Base-by-base conservation (phyloP, 2,113 vertebrate genomes). In the Thalassarche chlororhynchos region DNA sequence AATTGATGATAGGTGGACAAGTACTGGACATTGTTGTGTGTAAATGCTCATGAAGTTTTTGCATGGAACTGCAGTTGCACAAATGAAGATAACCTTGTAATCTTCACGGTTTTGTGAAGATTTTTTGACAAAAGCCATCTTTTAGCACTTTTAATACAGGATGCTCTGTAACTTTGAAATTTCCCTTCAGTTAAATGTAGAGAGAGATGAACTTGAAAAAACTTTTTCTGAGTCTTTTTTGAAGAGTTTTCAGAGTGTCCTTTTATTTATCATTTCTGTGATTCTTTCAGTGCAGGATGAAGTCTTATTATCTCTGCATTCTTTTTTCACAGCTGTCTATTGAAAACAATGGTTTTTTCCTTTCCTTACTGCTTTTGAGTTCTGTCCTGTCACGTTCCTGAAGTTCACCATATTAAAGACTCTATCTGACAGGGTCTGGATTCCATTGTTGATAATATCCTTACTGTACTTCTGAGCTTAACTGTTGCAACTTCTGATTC, bases 251-350 rank as follows among this genome's bases (percentile, higher is more conserved):
- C 26, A 44, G 24, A 44, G 17, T 84, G 20, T 65, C 11, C 3
- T 71, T 92, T 88, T 79, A n/a, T 70, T 64, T 93, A 44, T 71
- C 3, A 17, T 72, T 92, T 84, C 32, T 75, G 36, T 84, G 60
- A 87, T 75, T 87, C 93, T 82, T 82, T 91, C 61, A 65, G 38
- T 76, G 34, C 38, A 87, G 58, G 40, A 65, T 82, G 65, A 91
- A 76, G 32, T 87, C 60, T 68, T 76, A 38, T 10, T 87, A 87
- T 68, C 57, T 64, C 75, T 85, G 23, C 51, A 40, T 83, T 64
- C 64, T 89, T 75, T 84, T 89, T 89, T 83, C 60, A 87, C 83
- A 94, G 61, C 34, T 84, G n/a, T 68, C 84, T 87, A 18, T 95
- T 81, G 32, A 17, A 32, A 66, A n/a, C 12, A 26, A 11, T 61